Conservation (phyloP, 2,888 invertebrate genomes). For the Lepidocyrtinus sp. region DNA sequence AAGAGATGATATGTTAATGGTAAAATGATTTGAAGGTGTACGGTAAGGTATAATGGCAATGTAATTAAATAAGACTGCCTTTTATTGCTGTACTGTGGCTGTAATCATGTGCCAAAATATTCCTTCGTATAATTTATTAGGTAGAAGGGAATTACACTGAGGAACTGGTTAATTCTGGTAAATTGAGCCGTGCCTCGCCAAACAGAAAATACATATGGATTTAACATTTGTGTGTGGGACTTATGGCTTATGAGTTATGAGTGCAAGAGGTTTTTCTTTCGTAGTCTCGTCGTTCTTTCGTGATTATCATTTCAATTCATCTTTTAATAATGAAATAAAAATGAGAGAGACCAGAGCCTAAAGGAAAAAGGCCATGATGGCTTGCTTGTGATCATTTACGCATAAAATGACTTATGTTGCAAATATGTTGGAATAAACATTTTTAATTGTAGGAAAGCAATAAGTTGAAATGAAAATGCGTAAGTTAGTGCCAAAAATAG, state of each 20-base stretch:
- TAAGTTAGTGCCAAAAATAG: too few relatives aligned
- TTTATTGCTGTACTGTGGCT: background rate
- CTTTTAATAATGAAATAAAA: conserved; percentile 1
- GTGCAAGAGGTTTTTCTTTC: background rate
- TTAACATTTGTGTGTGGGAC: background rate
- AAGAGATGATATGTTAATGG: background rate
- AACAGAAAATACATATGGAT: background rate
- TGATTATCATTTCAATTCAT: conserved; percentile 42
- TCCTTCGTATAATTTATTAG: conserved; percentile 1
- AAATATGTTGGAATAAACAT: too few relatives aligned
- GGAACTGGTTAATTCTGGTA: conserved; percentile 10
- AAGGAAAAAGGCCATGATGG: background rate
- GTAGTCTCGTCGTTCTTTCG: conserved; percentile 12
- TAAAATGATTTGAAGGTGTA: background rate
- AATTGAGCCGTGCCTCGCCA: background rate
- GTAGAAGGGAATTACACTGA: background rate
- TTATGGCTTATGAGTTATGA: background rate
- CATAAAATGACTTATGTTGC: background rate
- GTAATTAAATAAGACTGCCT: background rate
- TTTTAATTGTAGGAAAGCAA: too few relatives aligned
- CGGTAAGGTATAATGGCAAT: background rate
- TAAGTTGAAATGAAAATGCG: too few relatives aligned
- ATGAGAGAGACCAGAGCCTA: background rate
- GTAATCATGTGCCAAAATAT: background rate
- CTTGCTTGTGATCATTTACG: conserved; percentile 6